Conservation (phyloP, 2,797 vertebrate genomes). For the Carcharodon carcharias region DNA sequence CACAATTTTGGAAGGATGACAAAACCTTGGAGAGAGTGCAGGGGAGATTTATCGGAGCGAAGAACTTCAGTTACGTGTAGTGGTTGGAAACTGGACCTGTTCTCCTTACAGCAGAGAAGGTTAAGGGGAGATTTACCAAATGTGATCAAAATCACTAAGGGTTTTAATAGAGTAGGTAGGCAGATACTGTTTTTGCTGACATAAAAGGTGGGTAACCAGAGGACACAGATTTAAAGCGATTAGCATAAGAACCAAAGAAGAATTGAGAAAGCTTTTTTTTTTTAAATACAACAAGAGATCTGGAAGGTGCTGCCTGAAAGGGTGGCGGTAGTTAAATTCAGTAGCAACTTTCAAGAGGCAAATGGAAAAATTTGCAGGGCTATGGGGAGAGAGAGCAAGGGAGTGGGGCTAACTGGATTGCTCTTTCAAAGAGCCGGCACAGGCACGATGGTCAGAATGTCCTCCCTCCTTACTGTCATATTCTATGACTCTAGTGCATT, state of each 20-base stretch:
- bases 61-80: neutral
- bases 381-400: neutral
- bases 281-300: neutral
- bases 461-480: neutral
- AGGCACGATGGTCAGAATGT: neutral
- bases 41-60: neutral
- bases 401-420: neutral
- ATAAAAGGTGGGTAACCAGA: neutral
- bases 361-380: neutral
- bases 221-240: neutral
- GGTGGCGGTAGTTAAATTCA: neutral
- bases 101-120: neutral
- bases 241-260: neutral
- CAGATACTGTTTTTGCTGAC: neutral
- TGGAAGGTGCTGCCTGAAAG: neutral
- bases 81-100: neutral
- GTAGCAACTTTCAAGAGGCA: neutral
- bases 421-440: neutral
- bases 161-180: neutral
- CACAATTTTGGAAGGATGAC: neutral
- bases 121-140: neutral
- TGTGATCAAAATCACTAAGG: neutral
- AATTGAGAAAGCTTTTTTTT: neutral
- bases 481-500: neutral
- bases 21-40: neutral